Conservation (phyloP, 2,113 vertebrate species). For the Piaya cayana region DNA sequence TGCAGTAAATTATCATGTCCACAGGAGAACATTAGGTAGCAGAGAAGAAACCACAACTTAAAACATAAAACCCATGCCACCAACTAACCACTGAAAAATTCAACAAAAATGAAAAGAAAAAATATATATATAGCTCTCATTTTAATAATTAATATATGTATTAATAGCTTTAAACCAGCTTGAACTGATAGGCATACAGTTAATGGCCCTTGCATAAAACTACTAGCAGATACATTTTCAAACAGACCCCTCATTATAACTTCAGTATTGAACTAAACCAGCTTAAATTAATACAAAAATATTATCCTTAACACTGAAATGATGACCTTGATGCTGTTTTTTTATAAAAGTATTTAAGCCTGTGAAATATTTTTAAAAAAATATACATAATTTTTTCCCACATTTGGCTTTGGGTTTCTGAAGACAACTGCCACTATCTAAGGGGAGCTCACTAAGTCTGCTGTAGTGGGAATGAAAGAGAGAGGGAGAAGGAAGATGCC, state of each 20-base stretch:
- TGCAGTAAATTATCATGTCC: neutral
- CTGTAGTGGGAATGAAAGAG: neutral
- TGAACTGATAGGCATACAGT: neutral
- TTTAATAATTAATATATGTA: too few species aligned
- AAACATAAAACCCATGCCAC: neutral
- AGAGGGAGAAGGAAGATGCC: neutral
- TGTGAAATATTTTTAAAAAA: neutral
- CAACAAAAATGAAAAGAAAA: neutral
- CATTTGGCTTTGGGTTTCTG: neutral
- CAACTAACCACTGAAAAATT: neutral
- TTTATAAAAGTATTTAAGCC: neutral
- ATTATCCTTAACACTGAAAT: neutral
- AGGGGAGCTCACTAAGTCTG: neutral
- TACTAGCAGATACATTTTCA: neutral
- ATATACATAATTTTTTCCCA: neutral
- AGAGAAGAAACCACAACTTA: neutral
- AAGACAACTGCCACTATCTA: neutral
- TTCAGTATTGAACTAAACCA: neutral
- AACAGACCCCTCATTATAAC: neutral
- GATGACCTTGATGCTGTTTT: neutral
- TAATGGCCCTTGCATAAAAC: neutral
- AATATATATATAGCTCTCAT: neutral
- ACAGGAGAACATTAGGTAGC: fast-evolving
- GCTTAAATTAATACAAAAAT: neutral
- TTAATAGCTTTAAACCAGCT: neutral